phyloP scores from a whole-genome alignment of 1,140 invertebrate genomes.

The Drosophila pseudoananassae region DNA sequence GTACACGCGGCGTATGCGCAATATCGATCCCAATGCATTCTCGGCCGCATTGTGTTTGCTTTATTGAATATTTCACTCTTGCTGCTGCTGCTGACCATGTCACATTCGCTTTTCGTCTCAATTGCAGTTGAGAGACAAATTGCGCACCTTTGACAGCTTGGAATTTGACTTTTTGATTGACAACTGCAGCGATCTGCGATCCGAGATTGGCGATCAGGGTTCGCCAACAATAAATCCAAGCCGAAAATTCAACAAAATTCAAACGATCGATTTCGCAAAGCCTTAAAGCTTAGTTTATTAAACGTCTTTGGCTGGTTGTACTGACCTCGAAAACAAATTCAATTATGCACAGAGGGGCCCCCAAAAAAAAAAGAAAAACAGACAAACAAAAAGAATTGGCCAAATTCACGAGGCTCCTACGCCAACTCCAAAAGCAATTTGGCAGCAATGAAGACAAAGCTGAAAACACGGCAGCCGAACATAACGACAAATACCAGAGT shows the following conservation, averaged over 20 bases:
- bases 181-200: slow-evolving; percentile 61
- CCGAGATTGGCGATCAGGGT: slow-evolving; percentile 36
- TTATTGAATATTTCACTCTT: slow-evolving; percentile 49
- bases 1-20: slow-evolving; percentile 72
- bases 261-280: slow-evolving; percentile 40
- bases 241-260: slow-evolving; percentile 4
- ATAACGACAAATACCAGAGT: slow-evolving; percentile 79
- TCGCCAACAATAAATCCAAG: slow-evolving; percentile 7
- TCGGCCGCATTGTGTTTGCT: slow-evolving; percentile 16
- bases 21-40: slow-evolving; percentile 41
- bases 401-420: slow-evolving; percentile 55
- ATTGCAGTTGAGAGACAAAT: slow-evolving; percentile 73
- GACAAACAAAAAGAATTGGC: slow-evolving; percentile 18
- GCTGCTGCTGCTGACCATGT: slow-evolving; percentile 47
- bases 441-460: slow-evolving; percentile 39
- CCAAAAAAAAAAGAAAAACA: slow-evolving; percentile 1
- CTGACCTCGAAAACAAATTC: slow-evolving; percentile 75
- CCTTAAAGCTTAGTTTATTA: slow-evolving; percentile 67
- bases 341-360: slow-evolving; percentile 56
- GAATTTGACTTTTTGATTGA: slow-evolving; percentile 82
- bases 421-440: slow-evolving; percentile 52
- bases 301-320: slow-evolving; percentile 13
- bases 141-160: slow-evolving; percentile 70
- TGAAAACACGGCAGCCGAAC: slow-evolving; percentile 34
- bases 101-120: slow-evolving; percentile 80